These are phyloP conservation scores for Acronicta aceris DNA, from an alignment of 2,888 invertebrate species.

Conservation along the genomic window DNA sequence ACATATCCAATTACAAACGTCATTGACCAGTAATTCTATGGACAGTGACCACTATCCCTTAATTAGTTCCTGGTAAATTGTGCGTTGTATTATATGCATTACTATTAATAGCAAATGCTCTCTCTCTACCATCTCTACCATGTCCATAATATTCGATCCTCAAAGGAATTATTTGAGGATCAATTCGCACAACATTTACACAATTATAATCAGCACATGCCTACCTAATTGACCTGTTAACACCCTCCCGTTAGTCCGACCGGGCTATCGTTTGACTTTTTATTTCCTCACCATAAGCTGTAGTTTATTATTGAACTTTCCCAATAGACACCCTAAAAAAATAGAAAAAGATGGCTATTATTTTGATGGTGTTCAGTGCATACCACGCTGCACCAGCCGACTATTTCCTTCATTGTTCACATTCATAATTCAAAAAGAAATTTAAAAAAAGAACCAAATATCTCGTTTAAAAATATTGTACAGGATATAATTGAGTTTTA, in stretches of 20 bases:
- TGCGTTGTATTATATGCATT: conserved; percentile 9
- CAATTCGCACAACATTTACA: neutral
- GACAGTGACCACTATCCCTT: conserved; percentile 33
- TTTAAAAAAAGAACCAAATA: neutral
- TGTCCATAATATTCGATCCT: conserved; percentile 7
- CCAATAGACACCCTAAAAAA: too few relatives aligned
- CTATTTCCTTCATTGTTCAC: too few relatives aligned
- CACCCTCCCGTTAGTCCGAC: too few relatives aligned
- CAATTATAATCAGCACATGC: neutral
- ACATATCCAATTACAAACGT: conserved; percentile 52
- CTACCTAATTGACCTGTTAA: too few relatives aligned
- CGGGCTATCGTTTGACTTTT: too few relatives aligned
- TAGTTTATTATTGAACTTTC: too few relatives aligned
- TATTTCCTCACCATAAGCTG: too few relatives aligned
- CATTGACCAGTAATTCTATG: conserved; percentile 42
- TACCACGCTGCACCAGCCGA: too few relatives aligned
- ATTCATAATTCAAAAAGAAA: neutral
- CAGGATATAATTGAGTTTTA: conserved; percentile 46
- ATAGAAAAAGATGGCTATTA: too few relatives aligned
- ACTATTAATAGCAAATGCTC: conserved; percentile 5
- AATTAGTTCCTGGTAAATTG: conserved; percentile 37
- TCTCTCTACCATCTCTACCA: neutral
- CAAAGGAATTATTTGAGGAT: conserved; percentile 12
- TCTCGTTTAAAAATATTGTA: conserved; percentile 7
- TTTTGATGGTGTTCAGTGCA: too few relatives aligned